Conservation (phyloP, 2,797 vertebrate genomes). For the Anguilla pacifica region DNA sequence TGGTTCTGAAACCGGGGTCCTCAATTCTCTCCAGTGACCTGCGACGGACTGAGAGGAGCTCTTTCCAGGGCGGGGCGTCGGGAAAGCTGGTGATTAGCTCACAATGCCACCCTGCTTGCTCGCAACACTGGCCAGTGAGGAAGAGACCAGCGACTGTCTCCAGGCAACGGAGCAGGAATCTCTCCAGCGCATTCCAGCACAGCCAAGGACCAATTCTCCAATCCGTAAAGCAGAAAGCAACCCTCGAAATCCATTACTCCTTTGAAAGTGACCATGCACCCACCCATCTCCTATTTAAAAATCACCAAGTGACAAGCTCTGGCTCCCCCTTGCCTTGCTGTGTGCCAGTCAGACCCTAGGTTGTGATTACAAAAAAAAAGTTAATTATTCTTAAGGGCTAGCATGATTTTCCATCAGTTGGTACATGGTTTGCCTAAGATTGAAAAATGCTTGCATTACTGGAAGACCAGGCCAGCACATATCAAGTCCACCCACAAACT, state of each 20-base stretch:
- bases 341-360: background rate
- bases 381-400: background rate
- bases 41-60: background rate
- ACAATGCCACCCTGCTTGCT: conserved; percentile 20
- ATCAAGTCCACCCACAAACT: background rate
- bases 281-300: background rate
- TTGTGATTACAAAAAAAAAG: background rate
- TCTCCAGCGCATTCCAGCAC: background rate
- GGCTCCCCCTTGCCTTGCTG: too few relatives aligned
- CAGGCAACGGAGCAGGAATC: conserved; percentile 16
- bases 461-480: background rate
- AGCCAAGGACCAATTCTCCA: background rate
- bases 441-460: background rate
- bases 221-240: background rate
- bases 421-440: background rate
- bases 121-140: background rate
- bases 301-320: background rate
- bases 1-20: conserved; percentile 20
- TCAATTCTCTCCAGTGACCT: conserved; percentile 24
- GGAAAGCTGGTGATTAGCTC: conserved; percentile 20
- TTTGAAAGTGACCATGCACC: background rate
- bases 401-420: background rate
- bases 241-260: background rate
- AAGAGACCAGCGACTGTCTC: conserved; percentile 18
- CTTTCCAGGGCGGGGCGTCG: conserved; percentile 1